A percentile compares a stretch with the other conserved stretches of the same genome.
Evolutionary conservation across 2,888 invertebrate species (phyloP).

Genomic region (Hypercompe scribonia): DNA sequence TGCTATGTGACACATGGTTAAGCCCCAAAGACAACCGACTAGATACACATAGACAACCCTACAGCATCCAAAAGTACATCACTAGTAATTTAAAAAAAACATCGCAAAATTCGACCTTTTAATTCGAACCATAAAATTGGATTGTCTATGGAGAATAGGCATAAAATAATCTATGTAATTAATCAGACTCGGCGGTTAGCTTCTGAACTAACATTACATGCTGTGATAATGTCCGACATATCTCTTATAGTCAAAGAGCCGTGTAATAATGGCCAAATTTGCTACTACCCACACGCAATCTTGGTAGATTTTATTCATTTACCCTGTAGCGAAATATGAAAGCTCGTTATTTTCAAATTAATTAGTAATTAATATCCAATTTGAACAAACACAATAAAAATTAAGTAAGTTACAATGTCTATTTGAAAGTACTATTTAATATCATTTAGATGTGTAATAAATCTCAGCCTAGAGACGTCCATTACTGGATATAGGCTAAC

Average conservation of each 20-base stretch:
- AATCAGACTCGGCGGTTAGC: conserved; percentile 29
- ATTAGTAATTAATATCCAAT: background rate
- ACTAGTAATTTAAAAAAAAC: background rate
- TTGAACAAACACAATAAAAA: too few relatives aligned
- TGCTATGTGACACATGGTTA: too few relatives aligned
- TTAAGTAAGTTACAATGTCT: too few relatives aligned
- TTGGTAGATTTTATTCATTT: background rate
- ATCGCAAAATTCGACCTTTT: background rate
- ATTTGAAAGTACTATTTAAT: too few relatives aligned
- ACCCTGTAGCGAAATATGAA: background rate
- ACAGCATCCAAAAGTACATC: background rate
- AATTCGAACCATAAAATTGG: conserved; percentile 7
- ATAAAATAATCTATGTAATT: conserved; percentile 5
- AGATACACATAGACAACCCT: too few relatives aligned
- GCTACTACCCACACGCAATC: conserved; percentile 8
- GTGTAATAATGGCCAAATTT: conserved; percentile 13
- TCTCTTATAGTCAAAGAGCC: conserved; percentile 2
- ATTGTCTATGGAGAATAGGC: background rate
- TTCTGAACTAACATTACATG: conserved; percentile 30
- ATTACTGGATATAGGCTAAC: too few relatives aligned
- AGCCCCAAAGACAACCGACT: background rate
- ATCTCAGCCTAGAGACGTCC: too few relatives aligned
- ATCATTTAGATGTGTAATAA: too few relatives aligned
- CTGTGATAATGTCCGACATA: background rate
- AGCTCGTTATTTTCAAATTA: background rate